Conservation (phyloP, 2,797 vertebrate species). For the Gobio occitaniae region DNA sequence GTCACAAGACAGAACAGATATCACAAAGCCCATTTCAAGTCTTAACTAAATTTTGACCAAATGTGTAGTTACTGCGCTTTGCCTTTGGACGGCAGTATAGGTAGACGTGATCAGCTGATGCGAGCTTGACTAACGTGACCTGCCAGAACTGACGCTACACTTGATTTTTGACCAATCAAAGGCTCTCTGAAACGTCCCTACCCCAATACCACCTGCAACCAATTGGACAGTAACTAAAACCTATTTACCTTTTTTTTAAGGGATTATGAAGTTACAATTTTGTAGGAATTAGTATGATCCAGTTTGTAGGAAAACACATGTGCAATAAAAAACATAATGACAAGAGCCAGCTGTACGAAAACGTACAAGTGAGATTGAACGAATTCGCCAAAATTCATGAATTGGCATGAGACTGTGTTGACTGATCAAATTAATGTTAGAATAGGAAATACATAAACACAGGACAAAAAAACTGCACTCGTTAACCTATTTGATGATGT, state of each 20-base stretch:
- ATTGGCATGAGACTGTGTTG: neutral
- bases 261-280: neutral
- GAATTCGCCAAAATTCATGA: neutral
- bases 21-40: too few species aligned
- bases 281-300: neutral
- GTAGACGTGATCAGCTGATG: too few species aligned
- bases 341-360: neutral
- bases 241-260: neutral
- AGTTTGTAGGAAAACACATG: neutral
- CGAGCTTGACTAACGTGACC: too few species aligned
- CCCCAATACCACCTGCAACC: neutral
- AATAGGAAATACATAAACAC: neutral
- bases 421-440: neutral
- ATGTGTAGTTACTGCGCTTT: too few species aligned
- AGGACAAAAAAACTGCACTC: neutral
- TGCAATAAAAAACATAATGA: neutral
- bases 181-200: neutral
- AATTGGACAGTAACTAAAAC: neutral
- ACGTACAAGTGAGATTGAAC: neutral
- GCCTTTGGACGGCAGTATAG: too few species aligned
- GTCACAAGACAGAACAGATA: too few species aligned
- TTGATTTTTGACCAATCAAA: neutral
- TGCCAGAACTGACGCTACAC: too few species aligned
- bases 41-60: too few species aligned
- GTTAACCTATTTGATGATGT: too few species aligned